Percentiles rank a stretch among this genome's conserved stretches.
Evolutionary conservation across 2,113 vertebrate genomes (phyloP).

Genomic region (Micromys minutus): DNA sequence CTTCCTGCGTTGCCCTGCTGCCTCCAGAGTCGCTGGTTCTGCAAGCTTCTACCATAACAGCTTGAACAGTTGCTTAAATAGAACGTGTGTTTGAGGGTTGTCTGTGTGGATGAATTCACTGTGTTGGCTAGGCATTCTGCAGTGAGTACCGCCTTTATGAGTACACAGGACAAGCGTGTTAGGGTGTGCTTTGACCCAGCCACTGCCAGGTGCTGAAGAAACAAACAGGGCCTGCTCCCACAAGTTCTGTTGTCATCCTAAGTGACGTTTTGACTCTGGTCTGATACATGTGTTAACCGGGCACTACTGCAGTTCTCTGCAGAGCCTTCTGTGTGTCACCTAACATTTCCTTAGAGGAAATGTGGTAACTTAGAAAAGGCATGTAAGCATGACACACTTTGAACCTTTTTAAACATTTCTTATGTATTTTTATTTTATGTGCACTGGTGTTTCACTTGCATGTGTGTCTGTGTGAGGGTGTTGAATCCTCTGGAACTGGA

Average conservation of each 20-base stretch:
- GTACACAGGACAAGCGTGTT: not conserved
- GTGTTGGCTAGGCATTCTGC: not conserved
- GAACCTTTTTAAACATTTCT: not conserved
- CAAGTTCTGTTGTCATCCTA: not conserved
- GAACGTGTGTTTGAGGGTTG: not conserved
- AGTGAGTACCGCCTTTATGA: not conserved
- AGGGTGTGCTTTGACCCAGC: not conserved
- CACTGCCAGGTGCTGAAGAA: not conserved
- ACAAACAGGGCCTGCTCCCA: not conserved
- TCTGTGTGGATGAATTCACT: not conserved
- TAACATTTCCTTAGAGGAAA: constrained; percentile 1
- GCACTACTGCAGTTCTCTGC: not conserved
- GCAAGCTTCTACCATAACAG: not conserved
- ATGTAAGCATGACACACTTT: not conserved
- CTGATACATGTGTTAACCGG: not conserved
- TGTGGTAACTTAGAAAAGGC: not conserved
- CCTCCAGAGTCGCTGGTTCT: not conserved
- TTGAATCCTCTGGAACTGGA: not conserved
- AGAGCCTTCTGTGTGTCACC: not conserved
- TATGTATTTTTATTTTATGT: not conserved
- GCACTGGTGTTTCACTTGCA: not conserved
- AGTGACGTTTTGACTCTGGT: constrained; percentile 9
- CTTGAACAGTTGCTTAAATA: not conserved
- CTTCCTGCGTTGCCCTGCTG: not conserved
- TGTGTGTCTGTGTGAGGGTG: not conserved